Base-by-base conservation (phyloP, 2,797 vertebrate genomes). In the Hirundo rustica region DNA sequence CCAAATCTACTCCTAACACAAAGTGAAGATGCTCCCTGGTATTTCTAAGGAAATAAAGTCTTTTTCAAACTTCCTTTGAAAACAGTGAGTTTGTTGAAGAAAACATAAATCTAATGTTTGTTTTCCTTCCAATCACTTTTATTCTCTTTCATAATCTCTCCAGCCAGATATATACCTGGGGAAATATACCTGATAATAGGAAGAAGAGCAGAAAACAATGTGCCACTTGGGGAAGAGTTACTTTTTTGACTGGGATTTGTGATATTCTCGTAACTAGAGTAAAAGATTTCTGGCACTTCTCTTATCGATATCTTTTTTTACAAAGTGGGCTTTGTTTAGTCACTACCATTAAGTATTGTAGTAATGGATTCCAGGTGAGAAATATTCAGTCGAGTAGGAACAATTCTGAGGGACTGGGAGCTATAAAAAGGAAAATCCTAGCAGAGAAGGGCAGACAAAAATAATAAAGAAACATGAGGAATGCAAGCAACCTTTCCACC, bases 31-130 rank as follows among this genome's bases (percentile, higher is more conserved):
- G 53, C 32, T 76, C 7, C 23, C 38, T 71, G 29, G 27, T 74
- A 66, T 42, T 85, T 75, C n/a, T 58, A 75, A 76, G 38, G 42
- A 22, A 91, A 79, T 36, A 64, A 67, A 83, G 38, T 11, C 16
- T 82, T 85, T 85, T 67, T 10, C 51, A 89, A 57, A 51, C 34
- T 62, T 85, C 23, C 16, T 83, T 92, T 14, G 42, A 73, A 82
- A 67, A 13, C 0, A 0, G 8, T 17, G 3, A 4, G 0, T 5
- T 64, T 92, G 74, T 66, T 54, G 1, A 72, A 66, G 42, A 45
- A 82, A 66, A 42, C 18, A 55, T 21, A 71, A 65, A 80, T 73
- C 18, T 51, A 40, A 32, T 22, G 10, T 42, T 86, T 87, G 27
- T 42, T 87, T 16, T 60, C 18, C 42, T 83, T 80, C 36, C 57